Base-by-base conservation (phyloP, 2,113 vertebrate species). In the Acrocephalus kingi region DNA sequence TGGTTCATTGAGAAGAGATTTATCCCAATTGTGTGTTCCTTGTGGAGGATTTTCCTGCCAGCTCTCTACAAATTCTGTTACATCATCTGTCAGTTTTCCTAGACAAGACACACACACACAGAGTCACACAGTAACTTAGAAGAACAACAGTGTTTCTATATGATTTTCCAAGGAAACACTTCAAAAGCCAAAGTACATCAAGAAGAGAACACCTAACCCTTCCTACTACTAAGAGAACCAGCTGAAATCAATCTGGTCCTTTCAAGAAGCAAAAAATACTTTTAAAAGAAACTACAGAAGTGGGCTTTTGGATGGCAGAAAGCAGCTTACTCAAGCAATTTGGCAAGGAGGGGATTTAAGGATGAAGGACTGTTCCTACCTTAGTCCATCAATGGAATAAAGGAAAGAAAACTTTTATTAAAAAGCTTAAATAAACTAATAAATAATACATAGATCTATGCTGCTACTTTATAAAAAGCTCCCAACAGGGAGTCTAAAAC, bases 21-120 rank as follows among this genome's bases (percentile, higher is more conserved):
- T 97, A 27, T 81, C 94, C 68, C 90, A 88, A 4, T 80, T 54
- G 25, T 96, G 97, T 30, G 87, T 45, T 87, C 98, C 96, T 54
- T 98, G 97, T 5, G 98, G 99, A 58, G 95, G 82, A n/a, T 97
- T 96, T 94, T 99, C 99, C 93, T 98, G 97, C 99, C 99, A 99
- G 82, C 99, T 99, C 84, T 99, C 99, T 58, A 98, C 98, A 10
- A 99, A 99, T 96, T 99, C 98, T 68, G 98, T 97, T 71, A 99
- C 91, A 22, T 99, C 98, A 1, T 98, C 98, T 15, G 98, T 99
- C 94, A 99, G 93, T 90, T 99, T 97, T 79, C 99, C 99, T 99
- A 96, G 25, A 64, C 23, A 83, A 84, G 91, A 84, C 51, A 84
- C 28, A 84, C 59, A 20, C 51, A 20, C 37, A 82, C 49, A 41